phyloP scores from a whole-genome alignment of 2,113 vertebrate genomes.

The Campylomormyrus tamandua region DNA sequence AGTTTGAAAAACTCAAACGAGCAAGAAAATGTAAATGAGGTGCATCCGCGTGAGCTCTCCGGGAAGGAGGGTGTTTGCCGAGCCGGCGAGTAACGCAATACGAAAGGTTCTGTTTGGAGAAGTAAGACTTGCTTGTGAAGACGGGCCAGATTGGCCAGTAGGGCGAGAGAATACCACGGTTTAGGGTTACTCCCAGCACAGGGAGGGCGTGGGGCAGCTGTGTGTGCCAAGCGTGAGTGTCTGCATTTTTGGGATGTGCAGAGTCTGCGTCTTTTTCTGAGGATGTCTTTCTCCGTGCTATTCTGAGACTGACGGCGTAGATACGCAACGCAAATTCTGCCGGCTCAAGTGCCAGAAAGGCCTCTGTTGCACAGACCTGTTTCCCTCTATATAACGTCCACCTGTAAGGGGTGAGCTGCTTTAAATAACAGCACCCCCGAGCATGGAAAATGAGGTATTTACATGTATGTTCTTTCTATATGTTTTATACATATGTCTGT shows the following conservation, averaged over 20 bases:
- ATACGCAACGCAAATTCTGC: not conserved
- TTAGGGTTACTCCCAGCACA: constrained; percentile 32
- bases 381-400: not conserved
- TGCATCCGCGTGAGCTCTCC: not conserved
- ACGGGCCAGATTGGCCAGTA: constrained; percentile 35
- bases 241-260: not conserved
- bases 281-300: not conserved
- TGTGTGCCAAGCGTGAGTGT: not conserved
- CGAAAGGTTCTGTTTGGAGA: constrained; percentile 24
- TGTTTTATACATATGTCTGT: not conserved
- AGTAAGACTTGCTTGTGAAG: constrained; percentile 22
- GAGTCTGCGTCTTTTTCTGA: not conserved
- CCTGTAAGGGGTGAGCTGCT: not conserved
- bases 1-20: not conserved
- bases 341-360: not conserved
- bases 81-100: not conserved
- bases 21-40: not conserved
- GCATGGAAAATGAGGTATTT: not conserved
- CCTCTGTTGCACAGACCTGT: not conserved
- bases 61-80: not conserved
- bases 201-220: not conserved
- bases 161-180: constrained; percentile 1
- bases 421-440: not conserved
- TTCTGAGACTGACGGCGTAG: not conserved
- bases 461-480: not conserved